phyloP scores from a whole-genome alignment of 2,113 vertebrate genomes.

The Catagonus wagneri region DNA sequence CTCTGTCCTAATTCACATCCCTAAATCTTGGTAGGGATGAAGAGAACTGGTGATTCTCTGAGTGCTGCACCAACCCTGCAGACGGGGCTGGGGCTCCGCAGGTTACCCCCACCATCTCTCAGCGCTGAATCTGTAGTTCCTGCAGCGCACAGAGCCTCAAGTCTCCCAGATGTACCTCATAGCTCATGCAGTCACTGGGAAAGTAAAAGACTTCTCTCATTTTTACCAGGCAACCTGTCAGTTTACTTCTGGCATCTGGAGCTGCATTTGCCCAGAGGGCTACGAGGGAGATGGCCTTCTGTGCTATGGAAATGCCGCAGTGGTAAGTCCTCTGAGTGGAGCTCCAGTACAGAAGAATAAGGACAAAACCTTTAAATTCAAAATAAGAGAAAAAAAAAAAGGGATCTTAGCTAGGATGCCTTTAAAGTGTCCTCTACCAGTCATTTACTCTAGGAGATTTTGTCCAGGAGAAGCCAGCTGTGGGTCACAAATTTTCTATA shows the following conservation, averaged over 20 bases:
- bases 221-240: constrained; percentile 88
- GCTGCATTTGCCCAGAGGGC: constrained; percentile 91
- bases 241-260: constrained; percentile 85
- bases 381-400: neutral
- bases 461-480: neutral
- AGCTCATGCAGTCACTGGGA: neutral
- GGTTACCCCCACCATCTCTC: no score
- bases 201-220: neutral
- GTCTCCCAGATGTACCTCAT: accelerated
- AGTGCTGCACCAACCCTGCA: neutral
- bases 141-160: accelerated
- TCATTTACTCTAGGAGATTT: neutral
- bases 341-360: neutral
- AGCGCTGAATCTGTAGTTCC: neutral
- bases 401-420: neutral
- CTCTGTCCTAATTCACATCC: neutral
- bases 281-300: constrained; percentile 90
- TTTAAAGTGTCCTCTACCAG: neutral
- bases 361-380: neutral
- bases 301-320: constrained; percentile 92
- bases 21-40: neutral
- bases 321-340: constrained; percentile 85
- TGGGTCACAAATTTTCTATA: neutral
- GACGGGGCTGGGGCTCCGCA: accelerated
- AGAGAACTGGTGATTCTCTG: neutral